These are phyloP conservation scores for Mustelus asterias DNA, from an alignment of 2,113 vertebrate species.

Conservation along the genomic window DNA sequence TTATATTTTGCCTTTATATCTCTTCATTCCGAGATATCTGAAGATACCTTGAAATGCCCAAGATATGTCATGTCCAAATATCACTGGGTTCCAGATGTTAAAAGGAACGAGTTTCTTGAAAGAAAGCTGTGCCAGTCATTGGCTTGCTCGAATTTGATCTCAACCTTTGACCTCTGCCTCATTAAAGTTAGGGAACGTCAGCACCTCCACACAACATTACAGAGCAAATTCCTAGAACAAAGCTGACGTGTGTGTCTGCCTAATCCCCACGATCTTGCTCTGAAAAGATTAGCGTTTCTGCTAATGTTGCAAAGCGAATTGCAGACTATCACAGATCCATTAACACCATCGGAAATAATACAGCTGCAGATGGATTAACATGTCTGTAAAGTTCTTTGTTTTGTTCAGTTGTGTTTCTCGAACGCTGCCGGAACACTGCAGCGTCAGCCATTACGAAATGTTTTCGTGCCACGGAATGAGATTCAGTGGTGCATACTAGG, in stretches of 20 bases:
- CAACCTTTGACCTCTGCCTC: conserved; percentile 12
- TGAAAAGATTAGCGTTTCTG: conserved; percentile 34
- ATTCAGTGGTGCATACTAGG: background rate
- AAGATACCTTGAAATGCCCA: too few relatives aligned
- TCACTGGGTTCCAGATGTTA: background rate
- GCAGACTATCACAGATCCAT: conserved; percentile 36
- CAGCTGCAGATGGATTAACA: conserved; percentile 18
- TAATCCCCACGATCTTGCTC: conserved; percentile 29
- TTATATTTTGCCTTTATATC: too few relatives aligned
- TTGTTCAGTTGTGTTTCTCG: conserved; percentile 25
- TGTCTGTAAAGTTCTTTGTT: conserved; percentile 15
- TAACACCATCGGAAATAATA: conserved; percentile 34
- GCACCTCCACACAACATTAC: conserved; percentile 17
- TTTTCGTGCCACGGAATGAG: background rate
- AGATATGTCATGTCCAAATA: background rate
- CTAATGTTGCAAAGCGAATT: conserved; percentile 33
- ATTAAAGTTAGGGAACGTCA: conserved; percentile 12
- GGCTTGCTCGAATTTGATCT: background rate
- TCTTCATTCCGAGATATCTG: background rate
- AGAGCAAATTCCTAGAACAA: conserved; percentile 14
- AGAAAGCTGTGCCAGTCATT: background rate
- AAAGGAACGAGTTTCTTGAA: background rate
- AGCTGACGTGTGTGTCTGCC: conserved; percentile 5
- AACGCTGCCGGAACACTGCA: background rate
- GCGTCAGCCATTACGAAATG: conserved; percentile 4